A percentile compares a stretch with the other conserved stretches of the same genome.
These are phyloP conservation scores for Brachyrhaphis roseni DNA, from an alignment of 2,797 vertebrate genomes.

Conservation along the genomic window DNA sequence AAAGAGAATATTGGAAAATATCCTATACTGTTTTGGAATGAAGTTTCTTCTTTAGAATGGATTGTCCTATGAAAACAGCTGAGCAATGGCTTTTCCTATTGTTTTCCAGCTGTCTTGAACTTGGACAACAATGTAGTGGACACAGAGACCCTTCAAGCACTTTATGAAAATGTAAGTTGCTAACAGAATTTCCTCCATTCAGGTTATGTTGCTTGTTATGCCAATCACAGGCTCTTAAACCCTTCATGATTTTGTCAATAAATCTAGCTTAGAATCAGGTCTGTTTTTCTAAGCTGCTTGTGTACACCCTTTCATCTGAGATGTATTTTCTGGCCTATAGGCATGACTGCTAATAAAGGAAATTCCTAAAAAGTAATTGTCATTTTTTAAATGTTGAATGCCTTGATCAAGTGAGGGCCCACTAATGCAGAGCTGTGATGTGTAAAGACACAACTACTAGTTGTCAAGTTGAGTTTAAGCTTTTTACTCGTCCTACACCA, in stretches of 20 bases:
- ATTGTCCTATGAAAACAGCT: not conserved
- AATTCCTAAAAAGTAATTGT: not conserved
- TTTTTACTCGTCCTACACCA: not conserved
- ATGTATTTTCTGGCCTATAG: not conserved
- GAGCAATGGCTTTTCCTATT: slow-evolving; percentile 6
- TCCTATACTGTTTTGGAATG: not conserved
- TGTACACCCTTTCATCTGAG: not conserved
- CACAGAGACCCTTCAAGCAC: slow-evolving; percentile 95
- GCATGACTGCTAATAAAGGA: not conserved
- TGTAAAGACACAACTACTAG: not conserved
- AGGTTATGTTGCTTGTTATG: not conserved
- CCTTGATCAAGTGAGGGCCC: not conserved
- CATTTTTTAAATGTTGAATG: not conserved
- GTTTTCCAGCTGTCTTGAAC: slow-evolving; percentile 89
- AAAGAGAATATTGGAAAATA: not conserved
- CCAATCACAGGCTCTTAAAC: not conserved
- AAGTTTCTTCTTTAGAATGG: not conserved
- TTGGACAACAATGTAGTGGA: slow-evolving; percentile 97
- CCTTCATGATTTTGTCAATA: not conserved
- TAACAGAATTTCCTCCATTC: not conserved
- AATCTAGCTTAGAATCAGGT: not conserved
- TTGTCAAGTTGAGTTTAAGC: not conserved
- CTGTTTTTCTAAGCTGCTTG: not conserved
- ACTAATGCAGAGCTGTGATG: not conserved
- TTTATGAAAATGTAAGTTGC: slow-evolving; percentile 94